A percentile compares a stretch with the other conserved stretches of the same genome.
phyloP scores from a whole-genome alignment of 2,113 vertebrate genomes.

The Tautogolabrus adspersus region DNA sequence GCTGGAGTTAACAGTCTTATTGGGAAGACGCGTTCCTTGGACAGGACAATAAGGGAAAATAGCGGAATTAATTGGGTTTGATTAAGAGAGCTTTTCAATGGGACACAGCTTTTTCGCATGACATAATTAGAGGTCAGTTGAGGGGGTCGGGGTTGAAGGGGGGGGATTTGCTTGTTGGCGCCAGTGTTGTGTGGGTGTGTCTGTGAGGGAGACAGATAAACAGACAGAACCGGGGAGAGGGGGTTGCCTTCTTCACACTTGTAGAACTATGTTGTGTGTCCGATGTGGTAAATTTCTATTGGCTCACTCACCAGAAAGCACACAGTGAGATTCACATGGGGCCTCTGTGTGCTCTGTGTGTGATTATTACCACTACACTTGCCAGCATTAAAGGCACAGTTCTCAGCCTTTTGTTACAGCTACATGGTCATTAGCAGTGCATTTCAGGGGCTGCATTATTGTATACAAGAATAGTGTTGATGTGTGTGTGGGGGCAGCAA shows the following conservation, averaged over 20 bases:
- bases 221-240: not conserved
- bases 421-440: conserved; percentile 49
- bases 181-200: conserved; percentile 80
- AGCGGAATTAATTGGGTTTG: conserved; percentile 92
- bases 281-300: conserved; percentile 55
- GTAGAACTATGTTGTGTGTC: conserved; percentile 64
- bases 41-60: conserved; percentile 87
- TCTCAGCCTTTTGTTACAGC: conserved; percentile 44
- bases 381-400: conserved; percentile 45
- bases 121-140: conserved; percentile 87
- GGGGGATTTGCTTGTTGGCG: conserved; percentile 80
- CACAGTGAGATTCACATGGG: conserved; percentile 52
- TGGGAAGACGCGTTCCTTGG: conserved; percentile 77
- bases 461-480: not conserved
- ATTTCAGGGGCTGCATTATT: conserved; percentile 27
- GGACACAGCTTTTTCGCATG: conserved; percentile 87
- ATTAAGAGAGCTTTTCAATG: conserved; percentile 87
- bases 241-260: conserved; percentile 66
- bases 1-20: conserved; percentile 84
- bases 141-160: conserved; percentile 40
- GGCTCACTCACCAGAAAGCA: conserved; percentile 59
- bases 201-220: conserved; percentile 49
- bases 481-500: conserved; percentile 7
- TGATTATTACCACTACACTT: conserved; percentile 61
- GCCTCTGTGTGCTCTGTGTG: conserved; percentile 35